Base-by-base conservation (phyloP, 2,113 vertebrate genomes). In the Chrysochloris asiatica region DNA sequence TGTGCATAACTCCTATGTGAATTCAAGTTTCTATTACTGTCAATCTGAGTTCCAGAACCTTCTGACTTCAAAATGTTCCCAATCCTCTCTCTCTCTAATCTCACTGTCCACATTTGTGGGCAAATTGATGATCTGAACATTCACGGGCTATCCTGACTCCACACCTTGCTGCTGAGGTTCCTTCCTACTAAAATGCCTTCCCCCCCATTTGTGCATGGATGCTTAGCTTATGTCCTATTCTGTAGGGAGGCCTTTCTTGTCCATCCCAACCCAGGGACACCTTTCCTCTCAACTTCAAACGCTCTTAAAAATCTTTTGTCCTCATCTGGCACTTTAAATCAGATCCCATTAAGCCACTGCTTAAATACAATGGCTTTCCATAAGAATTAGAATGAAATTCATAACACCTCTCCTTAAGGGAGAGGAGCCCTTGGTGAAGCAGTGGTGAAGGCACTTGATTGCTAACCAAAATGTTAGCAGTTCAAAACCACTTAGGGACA, bases 41-140 rank as follows among this genome's bases (percentile, higher is more conserved):
- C 97, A 96, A 96, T 92, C 94, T 93, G 89, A 48, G 95, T 92
- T 95, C 95, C 95, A 93, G 92, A 96, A 81, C 93, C 95, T 97
- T 94, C 94, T 93, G 95, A 95, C 4, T 26, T 4, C 17, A 48
- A 78, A 61, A 21, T 22, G 4, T 47, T 50, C 30, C 26, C 22
- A 8, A 8, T 30, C n/a, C 41, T 30, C 22, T 24, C 22, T 24
- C 41, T 38, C 38, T 33, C 24, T 30, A 59, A 10, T 30, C 22
- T 24, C 61, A 21, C 14, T 14, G 26, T 21, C 6, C 11, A 47
- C 3, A 2, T 5, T 4, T 28, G 6, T 0, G 24, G 10, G 36
- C 21, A 30, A 41, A 21, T 6, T 3, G 56, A 61, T 61, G 59
- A 61, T 24, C 36, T 1, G 26, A 38, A 36, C 26, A 3, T 24